Evolutionary conservation across 2,113 vertebrate genomes (phyloP), one percentile per base, ranked within the genome.

Genomic region (Octodon degus): DNA sequence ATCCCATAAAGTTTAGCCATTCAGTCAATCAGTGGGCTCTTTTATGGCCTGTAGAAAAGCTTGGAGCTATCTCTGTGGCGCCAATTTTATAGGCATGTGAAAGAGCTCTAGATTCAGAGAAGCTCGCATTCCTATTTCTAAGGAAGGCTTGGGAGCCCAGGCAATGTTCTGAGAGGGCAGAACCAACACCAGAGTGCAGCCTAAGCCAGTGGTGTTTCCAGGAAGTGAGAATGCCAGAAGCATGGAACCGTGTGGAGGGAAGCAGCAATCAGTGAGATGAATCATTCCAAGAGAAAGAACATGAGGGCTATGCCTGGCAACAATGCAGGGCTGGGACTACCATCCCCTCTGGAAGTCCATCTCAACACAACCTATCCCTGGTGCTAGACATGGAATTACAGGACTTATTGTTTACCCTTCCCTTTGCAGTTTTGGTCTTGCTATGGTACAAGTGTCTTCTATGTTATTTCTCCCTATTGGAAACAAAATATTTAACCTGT

Each of bases 151-250:
- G 8, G 11, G 5, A 43, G 40, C 5, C 25, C 25, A 47, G 40
- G 12, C 24, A 47, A 25, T 30, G 40, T 76, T 14, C 40, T 47
- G 25, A 77, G 40, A 74, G n/a, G 22, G n/a, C 6, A 47, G 74
- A 77, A 12, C 24, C 24, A 14, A 77, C 5, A 12, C 25, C 25
- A 77, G 1, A 77, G 40, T 47, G 24, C 11, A 43, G 13, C 40
- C 24, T 77, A 77, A 47, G 2, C 14, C 0, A 22, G 40, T 27
- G 25, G 40, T 16, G 24, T 3, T 13, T 5, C 0, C 5, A 30
- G 74, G 24, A 47, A 77, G 43, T 47, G 6, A 47, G 24, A 43
- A 47, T 30, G 40, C 24, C 74, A 77, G 24, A 5, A 13, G 27
- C 7, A 7, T 47, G 24, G 25, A 14, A 22, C 12, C 47, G 12